Percentiles rank a stretch among this genome's conserved stretches.
Evolutionary conservation across 2,113 vertebrate genomes (phyloP).

Genomic region (Charadrius vociferus): DNA sequence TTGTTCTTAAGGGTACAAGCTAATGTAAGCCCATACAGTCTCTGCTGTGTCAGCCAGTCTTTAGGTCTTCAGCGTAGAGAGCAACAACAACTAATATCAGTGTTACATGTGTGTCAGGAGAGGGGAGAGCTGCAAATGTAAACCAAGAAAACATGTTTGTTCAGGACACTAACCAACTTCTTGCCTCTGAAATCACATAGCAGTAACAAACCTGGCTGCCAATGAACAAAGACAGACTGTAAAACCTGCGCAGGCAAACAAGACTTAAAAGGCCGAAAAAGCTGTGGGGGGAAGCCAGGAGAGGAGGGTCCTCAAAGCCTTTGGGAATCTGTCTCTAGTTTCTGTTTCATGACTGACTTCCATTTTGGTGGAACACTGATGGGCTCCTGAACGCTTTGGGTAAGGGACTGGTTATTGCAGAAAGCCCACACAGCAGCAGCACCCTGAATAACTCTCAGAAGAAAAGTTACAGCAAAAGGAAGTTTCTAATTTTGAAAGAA

Average conservation of each 20-base stretch:
- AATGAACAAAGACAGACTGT: not conserved
- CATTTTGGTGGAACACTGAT: not conserved
- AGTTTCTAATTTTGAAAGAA: not conserved
- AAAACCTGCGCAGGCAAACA: not conserved
- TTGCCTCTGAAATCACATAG: not conserved
- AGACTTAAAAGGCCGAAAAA: not conserved
- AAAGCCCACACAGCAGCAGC: not conserved
- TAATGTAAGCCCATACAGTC: not conserved
- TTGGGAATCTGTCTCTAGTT: not conserved
- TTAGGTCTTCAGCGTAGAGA: not conserved
- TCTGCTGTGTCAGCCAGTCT: not conserved
- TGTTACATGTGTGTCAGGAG: rapidly evolving
- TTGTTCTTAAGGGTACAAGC: not conserved
- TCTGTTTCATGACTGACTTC: not conserved
- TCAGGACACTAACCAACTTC: not conserved
- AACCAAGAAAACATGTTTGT: not conserved
- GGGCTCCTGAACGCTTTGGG: rapidly evolving
- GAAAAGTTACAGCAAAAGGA: not conserved
- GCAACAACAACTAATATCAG: not conserved
- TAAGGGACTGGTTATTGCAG: not conserved
- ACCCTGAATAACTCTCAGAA: not conserved
- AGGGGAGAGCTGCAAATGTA: not conserved
- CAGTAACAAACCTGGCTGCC: not conserved
- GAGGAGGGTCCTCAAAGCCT: not conserved
- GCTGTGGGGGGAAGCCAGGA: not conserved